A percentile compares a stretch with the other conserved stretches of the same genome.
These are phyloP conservation scores for Columba livia DNA, from an alignment of 2,113 vertebrate genomes.

Conservation along the genomic window DNA sequence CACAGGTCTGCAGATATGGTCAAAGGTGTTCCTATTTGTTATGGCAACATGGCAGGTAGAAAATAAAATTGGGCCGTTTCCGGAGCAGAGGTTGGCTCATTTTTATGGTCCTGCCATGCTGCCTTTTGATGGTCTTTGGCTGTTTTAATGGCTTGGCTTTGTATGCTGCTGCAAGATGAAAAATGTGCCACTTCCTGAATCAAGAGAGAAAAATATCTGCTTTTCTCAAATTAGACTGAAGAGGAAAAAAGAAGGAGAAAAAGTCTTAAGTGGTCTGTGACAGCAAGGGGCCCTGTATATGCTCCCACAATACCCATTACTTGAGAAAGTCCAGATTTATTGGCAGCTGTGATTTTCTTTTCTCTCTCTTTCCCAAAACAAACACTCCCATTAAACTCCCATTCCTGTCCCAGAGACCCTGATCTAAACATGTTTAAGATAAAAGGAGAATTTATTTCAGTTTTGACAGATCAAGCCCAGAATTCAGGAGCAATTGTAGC, in stretches of 20 bases:
- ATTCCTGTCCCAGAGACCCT: not conserved
- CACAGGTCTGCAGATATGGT: not conserved
- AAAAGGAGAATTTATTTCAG: not conserved
- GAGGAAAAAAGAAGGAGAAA: not conserved
- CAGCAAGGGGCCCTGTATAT: not conserved
- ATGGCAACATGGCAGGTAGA: slow-evolving; percentile 20
- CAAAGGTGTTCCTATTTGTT: slow-evolving; percentile 51
- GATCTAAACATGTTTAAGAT: not conserved
- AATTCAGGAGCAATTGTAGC: not conserved
- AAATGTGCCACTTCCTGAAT: slow-evolving; percentile 28
- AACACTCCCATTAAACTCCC: not conserved
- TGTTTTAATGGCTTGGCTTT: slow-evolving; percentile 51
- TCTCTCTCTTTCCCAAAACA: not conserved
- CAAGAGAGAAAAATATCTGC: not conserved
- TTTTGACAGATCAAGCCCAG: not conserved
- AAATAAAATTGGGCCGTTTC: slow-evolving; percentile 54
- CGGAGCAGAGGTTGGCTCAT: slow-evolving; percentile 38
- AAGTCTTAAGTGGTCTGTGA: not conserved
- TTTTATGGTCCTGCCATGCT: slow-evolving; percentile 50
- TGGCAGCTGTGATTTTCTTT: not conserved
- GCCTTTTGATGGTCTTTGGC: slow-evolving; percentile 39
- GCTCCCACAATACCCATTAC: not conserved
- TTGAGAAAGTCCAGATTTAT: not conserved
- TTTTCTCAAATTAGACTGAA: slow-evolving; percentile 6
- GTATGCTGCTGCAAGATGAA: slow-evolving; percentile 29